Evolutionary conservation across 30 jellyfish, hydroid and myxozoan species (phyloP).

Genomic region (Hydractinia echinata): DNA sequence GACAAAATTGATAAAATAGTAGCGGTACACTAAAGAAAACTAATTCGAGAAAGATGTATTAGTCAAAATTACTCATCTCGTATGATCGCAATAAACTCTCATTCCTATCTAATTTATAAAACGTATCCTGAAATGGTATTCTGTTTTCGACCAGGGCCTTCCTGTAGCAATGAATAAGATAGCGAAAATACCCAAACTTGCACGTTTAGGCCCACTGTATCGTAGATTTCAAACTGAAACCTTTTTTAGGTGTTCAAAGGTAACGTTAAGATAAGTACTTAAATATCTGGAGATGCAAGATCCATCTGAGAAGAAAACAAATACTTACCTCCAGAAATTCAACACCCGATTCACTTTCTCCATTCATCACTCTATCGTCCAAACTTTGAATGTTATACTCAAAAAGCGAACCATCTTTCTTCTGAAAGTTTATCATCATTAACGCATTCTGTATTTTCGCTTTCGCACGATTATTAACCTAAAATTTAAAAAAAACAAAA

Average conservation of each 20-base stretch:
- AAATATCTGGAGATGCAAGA: background rate
- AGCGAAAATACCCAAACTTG: too few relatives aligned
- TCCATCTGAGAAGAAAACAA: background rate
- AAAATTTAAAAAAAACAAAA: too few relatives aligned
- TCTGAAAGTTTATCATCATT: conserved; percentile 14
- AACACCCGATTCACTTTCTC: background rate
- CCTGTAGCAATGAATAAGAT: too few relatives aligned
- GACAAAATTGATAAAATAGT: too few relatives aligned
- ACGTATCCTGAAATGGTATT: too few relatives aligned
- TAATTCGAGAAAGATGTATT: too few relatives aligned
- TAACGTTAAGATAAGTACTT: background rate
- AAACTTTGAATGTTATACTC: background rate
- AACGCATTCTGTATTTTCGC: background rate
- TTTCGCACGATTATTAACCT: background rate
- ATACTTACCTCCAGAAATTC: background rate
- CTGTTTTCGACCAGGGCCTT: too few relatives aligned
- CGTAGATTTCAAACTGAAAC: background rate
- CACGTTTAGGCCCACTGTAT: background rate
- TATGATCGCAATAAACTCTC: too few relatives aligned
- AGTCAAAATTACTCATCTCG: too few relatives aligned
- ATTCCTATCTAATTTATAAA: too few relatives aligned
- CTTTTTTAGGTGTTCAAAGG: background rate
- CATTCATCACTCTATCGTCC: conserved; percentile 17
- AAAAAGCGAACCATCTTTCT: conserved; percentile 16
- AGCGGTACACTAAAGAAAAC: too few relatives aligned